A percentile compares a stretch with the other conserved stretches of the same genome.
Evolutionary conservation across 2,888 invertebrate genomes (phyloP).

Genomic region (Callyntrura sp.): DNA sequence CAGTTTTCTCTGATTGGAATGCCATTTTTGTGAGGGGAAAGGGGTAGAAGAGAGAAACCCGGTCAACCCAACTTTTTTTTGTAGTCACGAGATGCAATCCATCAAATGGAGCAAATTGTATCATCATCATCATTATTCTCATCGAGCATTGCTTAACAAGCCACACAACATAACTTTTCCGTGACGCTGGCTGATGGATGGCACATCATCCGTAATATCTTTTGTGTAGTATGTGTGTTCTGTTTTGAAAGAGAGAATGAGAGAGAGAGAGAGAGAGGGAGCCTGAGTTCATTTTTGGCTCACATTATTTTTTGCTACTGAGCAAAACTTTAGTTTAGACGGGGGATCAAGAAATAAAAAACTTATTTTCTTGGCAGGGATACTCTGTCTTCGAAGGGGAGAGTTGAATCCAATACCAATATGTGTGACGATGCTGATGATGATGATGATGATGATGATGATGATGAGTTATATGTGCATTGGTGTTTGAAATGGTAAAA

Average conservation of each 20-base stretch:
- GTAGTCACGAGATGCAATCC: slow-evolving; percentile 40
- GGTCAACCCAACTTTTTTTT: slow-evolving; percentile 2
- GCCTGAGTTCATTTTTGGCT: not conserved
- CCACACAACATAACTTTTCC: slow-evolving; percentile 26
- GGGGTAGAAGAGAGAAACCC: not conserved
- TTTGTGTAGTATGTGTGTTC: not conserved
- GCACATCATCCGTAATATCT: slow-evolving; percentile 11
- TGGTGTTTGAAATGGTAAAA: slow-evolving; percentile 44
- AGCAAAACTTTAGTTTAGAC: not conserved
- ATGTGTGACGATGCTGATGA: not conserved
- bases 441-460: not conserved
- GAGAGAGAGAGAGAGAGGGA: not conserved
- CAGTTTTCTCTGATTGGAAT: not conserved
- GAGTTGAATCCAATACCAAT: not conserved
- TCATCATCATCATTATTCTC: too few relatives aligned
- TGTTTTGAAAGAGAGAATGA: not conserved
- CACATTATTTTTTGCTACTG: too few relatives aligned
- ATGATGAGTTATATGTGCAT: slow-evolving; percentile 66
- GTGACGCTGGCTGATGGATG: slow-evolving; percentile 36
- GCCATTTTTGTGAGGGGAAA: not conserved
- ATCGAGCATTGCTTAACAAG: slow-evolving; percentile 31
- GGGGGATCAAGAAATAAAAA: not conserved
- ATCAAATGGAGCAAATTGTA: slow-evolving; percentile 10
- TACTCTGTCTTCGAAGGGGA: not conserved
- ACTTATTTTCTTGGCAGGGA: too few relatives aligned